Conservation (phyloP, 1,140 invertebrate species). For the Meloidogyne chitwoodi region DNA sequence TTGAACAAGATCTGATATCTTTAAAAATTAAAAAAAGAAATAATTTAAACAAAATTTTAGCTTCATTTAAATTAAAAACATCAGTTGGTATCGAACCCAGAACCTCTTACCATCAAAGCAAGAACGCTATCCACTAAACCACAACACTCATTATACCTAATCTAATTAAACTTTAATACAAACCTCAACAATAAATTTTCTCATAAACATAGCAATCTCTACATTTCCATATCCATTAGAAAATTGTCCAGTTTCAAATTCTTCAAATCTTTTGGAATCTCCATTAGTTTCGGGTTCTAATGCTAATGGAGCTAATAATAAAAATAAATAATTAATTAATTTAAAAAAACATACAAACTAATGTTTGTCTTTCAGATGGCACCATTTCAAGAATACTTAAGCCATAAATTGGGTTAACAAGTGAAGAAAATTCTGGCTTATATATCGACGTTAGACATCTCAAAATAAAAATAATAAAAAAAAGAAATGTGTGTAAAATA, state of each 20-base stretch:
- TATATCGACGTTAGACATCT: conserved; percentile 47
- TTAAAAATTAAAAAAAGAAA: conserved; percentile 23
- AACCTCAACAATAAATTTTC: conserved; percentile 18
- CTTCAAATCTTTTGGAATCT: conserved; percentile 22
- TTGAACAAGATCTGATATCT: conserved; percentile 44
- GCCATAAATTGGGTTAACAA: conserved; percentile 41
- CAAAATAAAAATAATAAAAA: neutral
- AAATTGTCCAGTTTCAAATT: conserved; percentile 6
- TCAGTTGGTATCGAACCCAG: neutral
- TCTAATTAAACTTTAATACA: neutral
- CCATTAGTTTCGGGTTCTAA: neutral
- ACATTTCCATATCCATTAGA: neutral
- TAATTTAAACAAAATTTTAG: neutral
- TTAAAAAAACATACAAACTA: conserved; percentile 44
- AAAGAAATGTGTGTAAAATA: neutral
- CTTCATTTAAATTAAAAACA: neutral
- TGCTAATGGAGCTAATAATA: conserved; percentile 14
- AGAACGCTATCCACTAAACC: neutral
- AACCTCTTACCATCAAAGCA: neutral
- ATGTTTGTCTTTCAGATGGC: conserved; percentile 37
- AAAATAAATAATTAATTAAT: neutral
- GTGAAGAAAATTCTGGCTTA: neutral
- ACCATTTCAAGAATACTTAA: conserved; percentile 35
- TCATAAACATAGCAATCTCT: conserved; percentile 11
- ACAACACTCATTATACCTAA: too few relatives aligned